Evolutionary conservation across 2,888 invertebrate species (phyloP).

Genomic region (Lasioglossum pauxillum): DNA sequence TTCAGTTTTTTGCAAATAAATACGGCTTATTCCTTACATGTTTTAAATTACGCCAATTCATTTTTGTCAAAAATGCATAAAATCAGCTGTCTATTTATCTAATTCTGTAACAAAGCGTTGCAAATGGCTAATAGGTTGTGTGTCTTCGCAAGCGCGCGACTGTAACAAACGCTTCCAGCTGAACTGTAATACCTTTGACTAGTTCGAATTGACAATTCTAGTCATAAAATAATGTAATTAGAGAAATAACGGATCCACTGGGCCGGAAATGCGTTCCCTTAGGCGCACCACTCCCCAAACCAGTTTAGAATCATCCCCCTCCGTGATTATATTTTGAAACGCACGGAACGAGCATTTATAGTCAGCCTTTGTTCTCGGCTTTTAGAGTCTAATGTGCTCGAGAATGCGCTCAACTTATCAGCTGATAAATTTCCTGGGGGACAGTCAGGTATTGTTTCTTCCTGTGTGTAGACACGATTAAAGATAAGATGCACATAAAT

Average conservation of each 20-base stretch:
- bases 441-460: neutral
- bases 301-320: slow-evolving; percentile 17
- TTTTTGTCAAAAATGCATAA: no score
- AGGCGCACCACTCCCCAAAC: neutral
- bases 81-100: neutral
- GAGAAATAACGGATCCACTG: slow-evolving; percentile 30
- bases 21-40: no score
- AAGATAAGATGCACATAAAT: neutral
- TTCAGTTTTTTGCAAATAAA: no score
- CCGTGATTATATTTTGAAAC: slow-evolving; percentile 28
- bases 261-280: slow-evolving; percentile 10
- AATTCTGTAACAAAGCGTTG: neutral
- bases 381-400: neutral
- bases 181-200: slow-evolving; percentile 1
- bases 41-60: no score
- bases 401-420: slow-evolving; percentile 4
- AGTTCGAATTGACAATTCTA: slow-evolving; percentile 4
- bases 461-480: neutral
- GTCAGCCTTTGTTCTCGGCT: neutral
- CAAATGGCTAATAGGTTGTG: neutral
- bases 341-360: slow-evolving; percentile 17
- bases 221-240: slow-evolving; percentile 14
- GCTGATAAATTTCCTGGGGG: neutral
- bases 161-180: slow-evolving; percentile 9
- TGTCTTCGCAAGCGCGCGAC: neutral